Evolutionary conservation across 1,140 invertebrate species (phyloP), one percentile per base, ranked within the genome.

Genomic region (Bombus turneri): DNA sequence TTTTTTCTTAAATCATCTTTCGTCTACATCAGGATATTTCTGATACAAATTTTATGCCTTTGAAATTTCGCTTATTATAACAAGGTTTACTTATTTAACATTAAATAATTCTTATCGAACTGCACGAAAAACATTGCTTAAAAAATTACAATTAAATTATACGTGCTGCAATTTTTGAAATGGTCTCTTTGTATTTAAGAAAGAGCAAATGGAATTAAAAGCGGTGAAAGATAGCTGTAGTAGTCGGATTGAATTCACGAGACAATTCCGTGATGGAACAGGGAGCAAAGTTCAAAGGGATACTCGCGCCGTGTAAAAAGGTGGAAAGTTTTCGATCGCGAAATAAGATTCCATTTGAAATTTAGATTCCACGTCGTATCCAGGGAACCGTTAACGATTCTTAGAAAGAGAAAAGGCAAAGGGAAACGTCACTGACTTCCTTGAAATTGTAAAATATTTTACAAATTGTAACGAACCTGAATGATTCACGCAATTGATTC

Each of bases 291-390:
- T 84, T 84, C 82, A 78, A 77, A 84, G 75, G 37, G 25, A 84
- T 25, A 47, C 41, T 53, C 37, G 18, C 8, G 1, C 10, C 22
- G 37, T 31, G 15, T 57, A 31, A 59, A 76, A 62, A 66, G 74
- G 59, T 4, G 15, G 53, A 82, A 84, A 84, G 82, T 84, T 84
- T 76, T 77, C 74, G 75, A 47, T 59, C 47, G 47, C 75, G 82
- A 78, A 84, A 84, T 84, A 78, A 84, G 64, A 71, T 84, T 84
- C 34, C 66, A 84, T 84, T 84, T 84, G 64, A 84, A 84, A 84
- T 84, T 84, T 84, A 84, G 66, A 84, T 84, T 78, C 22, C 31
- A 3, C 59, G 59, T 22, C 31, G 43, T 25, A 47, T 31, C n/a
- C 9, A 28, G 72, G 43, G 2, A 75, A 53, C 57, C 66, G 72